These are phyloP conservation scores for Gambusia holbrooki DNA, from an alignment of 2,113 vertebrate species.

Conservation along the genomic window DNA sequence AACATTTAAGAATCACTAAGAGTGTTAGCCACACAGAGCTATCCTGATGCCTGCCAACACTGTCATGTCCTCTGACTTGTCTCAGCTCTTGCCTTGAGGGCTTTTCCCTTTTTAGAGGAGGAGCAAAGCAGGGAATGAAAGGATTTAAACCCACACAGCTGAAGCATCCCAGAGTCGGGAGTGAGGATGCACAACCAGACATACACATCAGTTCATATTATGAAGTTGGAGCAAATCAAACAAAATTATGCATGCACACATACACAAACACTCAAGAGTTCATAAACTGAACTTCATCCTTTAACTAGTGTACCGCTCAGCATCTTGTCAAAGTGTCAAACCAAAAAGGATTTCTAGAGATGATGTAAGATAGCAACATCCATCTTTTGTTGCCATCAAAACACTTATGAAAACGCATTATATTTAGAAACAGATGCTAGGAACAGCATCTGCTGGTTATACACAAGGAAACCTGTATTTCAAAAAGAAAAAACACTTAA, in stretches of 20 bases:
- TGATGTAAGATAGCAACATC: conserved; percentile 16
- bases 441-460: not conserved
- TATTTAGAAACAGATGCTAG: not conserved
- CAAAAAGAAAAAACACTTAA: too few relatives aligned
- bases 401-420: conserved; percentile 2
- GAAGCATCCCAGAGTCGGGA: conserved; percentile 27
- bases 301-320: not conserved
- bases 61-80: conserved; percentile 57
- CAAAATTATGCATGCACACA: not conserved
- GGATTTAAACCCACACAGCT: conserved; percentile 30
- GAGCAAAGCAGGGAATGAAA: conserved; percentile 34
- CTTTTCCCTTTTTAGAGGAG: conserved; percentile 46
- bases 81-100: conserved; percentile 38
- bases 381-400: conserved; percentile 24
- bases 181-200: conserved; percentile 22
- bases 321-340: conserved; percentile 36
- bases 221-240: conserved; percentile 20
- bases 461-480: not conserved
- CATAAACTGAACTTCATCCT: conserved; percentile 8
- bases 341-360: not conserved
- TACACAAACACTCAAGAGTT: not conserved
- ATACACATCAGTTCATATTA: conserved; percentile 16
- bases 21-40: conserved; percentile 50
- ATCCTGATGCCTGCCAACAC: conserved; percentile 38
- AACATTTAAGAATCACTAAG: conserved; percentile 54